phyloP scores from a whole-genome alignment of 2,113 vertebrate species.

The Scophthalmus maximus region DNA sequence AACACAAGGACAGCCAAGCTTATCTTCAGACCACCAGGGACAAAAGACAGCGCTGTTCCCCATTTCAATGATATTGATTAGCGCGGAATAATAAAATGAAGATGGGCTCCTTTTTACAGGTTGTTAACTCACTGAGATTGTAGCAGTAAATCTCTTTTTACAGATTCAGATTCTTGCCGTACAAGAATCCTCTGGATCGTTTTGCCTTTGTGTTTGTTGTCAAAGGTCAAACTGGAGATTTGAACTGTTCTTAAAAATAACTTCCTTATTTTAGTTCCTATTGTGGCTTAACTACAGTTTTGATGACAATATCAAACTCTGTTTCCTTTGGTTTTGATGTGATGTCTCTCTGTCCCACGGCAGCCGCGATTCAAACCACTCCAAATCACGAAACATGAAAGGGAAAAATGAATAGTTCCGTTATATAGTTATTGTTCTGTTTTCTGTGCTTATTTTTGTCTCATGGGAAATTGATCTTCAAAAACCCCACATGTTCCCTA shows the following conservation, averaged over 20 bases:
- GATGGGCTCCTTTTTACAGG: conserved; percentile 10
- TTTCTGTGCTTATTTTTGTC: background rate
- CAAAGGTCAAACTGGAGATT: conserved; percentile 5
- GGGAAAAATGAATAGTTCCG: background rate
- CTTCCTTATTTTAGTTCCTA: background rate
- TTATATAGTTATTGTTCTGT: too few relatives aligned
- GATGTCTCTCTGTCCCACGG: background rate
- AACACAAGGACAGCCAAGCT: conserved; percentile 21
- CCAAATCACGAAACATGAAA: background rate
- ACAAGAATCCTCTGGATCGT: background rate
- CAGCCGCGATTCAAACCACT: background rate
- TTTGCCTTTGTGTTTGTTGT: background rate
- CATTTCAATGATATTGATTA: conserved; percentile 20
- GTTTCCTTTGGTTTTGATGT: background rate
- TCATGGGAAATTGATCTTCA: background rate
- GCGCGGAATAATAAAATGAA: conserved; percentile 21
- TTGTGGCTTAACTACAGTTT: background rate
- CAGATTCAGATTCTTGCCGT: background rate
- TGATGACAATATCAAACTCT: background rate
- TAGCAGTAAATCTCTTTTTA: background rate
- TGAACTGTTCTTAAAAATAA: background rate
- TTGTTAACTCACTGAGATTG: conserved; percentile 7
- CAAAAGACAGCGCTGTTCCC: conserved; percentile 6
- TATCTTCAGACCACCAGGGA: conserved; percentile 20
- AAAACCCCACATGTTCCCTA: background rate